Evolutionary conservation across 92 coral and sea anemone species (phyloP).

Genomic region (Pocillopora meandrina): DNA sequence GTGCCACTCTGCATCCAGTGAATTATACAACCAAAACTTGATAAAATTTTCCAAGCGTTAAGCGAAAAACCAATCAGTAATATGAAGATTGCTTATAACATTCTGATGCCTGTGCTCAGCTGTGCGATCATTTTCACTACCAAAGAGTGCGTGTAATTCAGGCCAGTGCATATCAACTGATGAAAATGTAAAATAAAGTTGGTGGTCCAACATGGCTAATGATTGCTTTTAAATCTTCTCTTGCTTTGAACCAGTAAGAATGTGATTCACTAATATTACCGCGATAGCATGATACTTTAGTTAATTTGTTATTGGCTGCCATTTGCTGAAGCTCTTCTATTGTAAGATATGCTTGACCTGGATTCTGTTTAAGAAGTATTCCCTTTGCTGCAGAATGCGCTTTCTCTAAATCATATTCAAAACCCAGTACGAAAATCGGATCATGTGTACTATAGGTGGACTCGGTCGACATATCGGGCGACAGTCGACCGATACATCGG

Average conservation of each 20-base stretch:
- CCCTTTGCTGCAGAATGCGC: constrained; percentile 48
- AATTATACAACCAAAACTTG: constrained; percentile 72
- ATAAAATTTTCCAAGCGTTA: constrained; percentile 68
- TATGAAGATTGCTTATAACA: constrained; percentile 26
- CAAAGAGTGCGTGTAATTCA: constrained; percentile 12
- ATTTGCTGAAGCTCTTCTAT: constrained; percentile 52
- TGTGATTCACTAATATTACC: constrained; percentile 44
- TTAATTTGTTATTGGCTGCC: constrained; percentile 38
- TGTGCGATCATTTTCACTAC: constrained; percentile 9
- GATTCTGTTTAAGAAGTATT: constrained; percentile 36
- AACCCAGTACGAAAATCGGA: constrained; percentile 72
- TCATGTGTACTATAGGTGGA: too few relatives aligned
- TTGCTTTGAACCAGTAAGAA: constrained; percentile 51
- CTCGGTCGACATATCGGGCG: too few relatives aligned
- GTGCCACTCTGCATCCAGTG: constrained; percentile 82
- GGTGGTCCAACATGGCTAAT: constrained; percentile 55
- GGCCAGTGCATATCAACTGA: constrained; percentile 21
- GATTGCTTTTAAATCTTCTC: constrained; percentile 32
- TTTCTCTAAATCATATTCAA: constrained; percentile 69
- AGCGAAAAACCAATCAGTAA: constrained; percentile 32
- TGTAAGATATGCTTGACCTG: constrained; percentile 41
- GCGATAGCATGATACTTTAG: constrained; percentile 53
- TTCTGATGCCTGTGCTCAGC: constrained; percentile 33
- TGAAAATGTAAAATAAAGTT: constrained; percentile 63
- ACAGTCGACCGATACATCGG: too few relatives aligned